Evolutionary conservation across 2,113 vertebrate species (phyloP), one percentile per base, ranked within the genome.

Genomic region (Nesoenas mayeri): DNA sequence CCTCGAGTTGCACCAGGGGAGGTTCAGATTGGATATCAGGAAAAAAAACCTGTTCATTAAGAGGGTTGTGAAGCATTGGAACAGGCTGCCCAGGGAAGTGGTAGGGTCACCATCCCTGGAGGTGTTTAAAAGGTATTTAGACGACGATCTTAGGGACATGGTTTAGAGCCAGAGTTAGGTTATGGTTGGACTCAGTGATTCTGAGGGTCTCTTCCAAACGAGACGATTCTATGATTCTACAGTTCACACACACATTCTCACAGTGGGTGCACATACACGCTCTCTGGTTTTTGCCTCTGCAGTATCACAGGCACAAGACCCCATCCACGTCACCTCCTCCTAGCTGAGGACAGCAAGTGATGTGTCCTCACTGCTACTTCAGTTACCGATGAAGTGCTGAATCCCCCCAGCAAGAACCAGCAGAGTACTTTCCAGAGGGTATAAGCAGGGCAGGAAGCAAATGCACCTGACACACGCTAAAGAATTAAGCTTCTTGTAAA

Each of bases 221-320:
- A 47, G 18, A 47, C 18, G 9, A 47, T 47, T 19, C 44, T 47
- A 47, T 47, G 44, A 47, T 47, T 47, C 44, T 47, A 34, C 21
- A 31, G 10, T 31, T 42, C 5, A 38, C 15, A n/a, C 4, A 9
- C 4, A 10, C 0, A 1, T 19, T 56, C 38, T 53, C 56, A 44
- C 36, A 71, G 56, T 0, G 0, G 18, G 6, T 14, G 17, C 2
- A n/a, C 1, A 0, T 3, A 62, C 24, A 7, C 5, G 10, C 19
- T 56, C 47, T 38, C 48, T 64, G 42, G 1, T 32, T 69, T 88
- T 79, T 64, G 67, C 22, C 26, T 78, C 48, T n/a, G 61, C 44
- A 62, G 47, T 8, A 47, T 21, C 32, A 25, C 42, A 64, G 51
- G 42, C 38, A 42, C 47, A 48, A 67, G 16, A 61, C 12, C 21